A percentile compares a stretch with the other conserved stretches of the same genome.
Conservation (phyloP, 1,140 invertebrate species). For the Pteromalus puparum region DNA sequence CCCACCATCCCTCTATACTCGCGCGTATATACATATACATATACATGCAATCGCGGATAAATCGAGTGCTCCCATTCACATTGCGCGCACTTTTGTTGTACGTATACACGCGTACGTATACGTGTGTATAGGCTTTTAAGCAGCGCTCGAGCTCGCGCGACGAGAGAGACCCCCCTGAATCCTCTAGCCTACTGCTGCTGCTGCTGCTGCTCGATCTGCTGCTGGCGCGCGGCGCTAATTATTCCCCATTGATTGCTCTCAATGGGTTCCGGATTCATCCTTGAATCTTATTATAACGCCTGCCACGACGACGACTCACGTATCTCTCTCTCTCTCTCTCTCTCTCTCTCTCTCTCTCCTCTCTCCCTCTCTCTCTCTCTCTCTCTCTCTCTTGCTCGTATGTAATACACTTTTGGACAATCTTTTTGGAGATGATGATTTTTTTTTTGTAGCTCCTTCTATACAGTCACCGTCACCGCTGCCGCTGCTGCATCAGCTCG, state of each 20-base stretch:
- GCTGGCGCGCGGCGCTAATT: neutral
- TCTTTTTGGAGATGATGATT: too few relatives aligned
- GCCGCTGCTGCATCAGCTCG: neutral
- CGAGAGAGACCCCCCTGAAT: slow-evolving; percentile 8
- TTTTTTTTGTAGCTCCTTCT: neutral
- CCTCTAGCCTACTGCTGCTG: neutral
- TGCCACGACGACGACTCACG: neutral
- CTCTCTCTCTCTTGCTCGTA: too few relatives aligned
- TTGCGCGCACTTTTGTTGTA: slow-evolving; percentile 46
- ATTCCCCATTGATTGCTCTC: slow-evolving; percentile 42
- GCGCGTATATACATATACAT: neutral
- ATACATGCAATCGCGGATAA: slow-evolving; percentile 44
- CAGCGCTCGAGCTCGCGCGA: neutral
- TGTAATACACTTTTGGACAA: too few relatives aligned
- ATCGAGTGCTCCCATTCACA: slow-evolving; percentile 51
- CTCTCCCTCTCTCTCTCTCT: too few relatives aligned
- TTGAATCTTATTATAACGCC: slow-evolving; percentile 47
- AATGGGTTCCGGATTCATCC: slow-evolving; percentile 45
- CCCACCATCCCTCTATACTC: neutral
- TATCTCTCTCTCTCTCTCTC: too few relatives aligned
- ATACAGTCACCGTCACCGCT: neutral
- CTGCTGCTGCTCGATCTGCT: too few relatives aligned
- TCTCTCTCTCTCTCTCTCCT: too few relatives aligned
- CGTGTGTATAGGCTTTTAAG: slow-evolving; percentile 3
- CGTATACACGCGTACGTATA: neutral